Conservation (phyloP, 2,113 vertebrate species). For the Ctenomys sociabilis region DNA sequence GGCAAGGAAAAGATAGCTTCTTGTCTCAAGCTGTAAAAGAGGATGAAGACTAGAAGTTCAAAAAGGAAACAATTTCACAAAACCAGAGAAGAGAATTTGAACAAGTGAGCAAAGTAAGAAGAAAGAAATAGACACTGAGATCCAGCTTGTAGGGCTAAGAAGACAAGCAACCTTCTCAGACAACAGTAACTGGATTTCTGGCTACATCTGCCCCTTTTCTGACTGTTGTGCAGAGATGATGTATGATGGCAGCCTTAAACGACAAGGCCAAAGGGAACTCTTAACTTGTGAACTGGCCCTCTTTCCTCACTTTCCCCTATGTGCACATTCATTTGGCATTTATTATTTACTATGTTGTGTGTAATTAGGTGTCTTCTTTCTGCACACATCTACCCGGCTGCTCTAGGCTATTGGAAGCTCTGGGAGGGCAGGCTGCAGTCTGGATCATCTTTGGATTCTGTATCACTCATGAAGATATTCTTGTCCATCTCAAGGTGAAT, state of each 20-base stretch:
- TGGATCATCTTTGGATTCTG: constrained; percentile 3
- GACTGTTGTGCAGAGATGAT: background rate
- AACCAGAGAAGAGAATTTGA: constrained; percentile 46
- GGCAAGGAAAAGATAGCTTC: background rate
- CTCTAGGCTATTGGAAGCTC: constrained; percentile 1
- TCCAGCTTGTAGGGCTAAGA: background rate
- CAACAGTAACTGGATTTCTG: constrained; percentile 27
- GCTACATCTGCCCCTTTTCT: constrained; percentile 3
- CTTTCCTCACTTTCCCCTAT: background rate
- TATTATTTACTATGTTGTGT: background rate
- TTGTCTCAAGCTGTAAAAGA: background rate
- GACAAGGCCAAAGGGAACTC: background rate
- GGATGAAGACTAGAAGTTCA: background rate
- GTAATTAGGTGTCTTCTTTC: background rate
- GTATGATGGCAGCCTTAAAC: background rate
- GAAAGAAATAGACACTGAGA: constrained; percentile 40
- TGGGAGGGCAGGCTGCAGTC: background rate
- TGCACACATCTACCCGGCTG: background rate
- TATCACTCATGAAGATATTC: background rate
- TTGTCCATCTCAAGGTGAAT: constrained; percentile 15
- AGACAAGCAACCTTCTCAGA: background rate
- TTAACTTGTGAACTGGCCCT: background rate
- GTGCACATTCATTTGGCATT: background rate
- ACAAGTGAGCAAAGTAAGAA: background rate
- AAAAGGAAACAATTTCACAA: constrained; percentile 15